A percentile compares a stretch with the other conserved stretches of the same genome.
Conservation (phyloP, 2,888 invertebrate genomes). For the Calliopum simillimum region DNA sequence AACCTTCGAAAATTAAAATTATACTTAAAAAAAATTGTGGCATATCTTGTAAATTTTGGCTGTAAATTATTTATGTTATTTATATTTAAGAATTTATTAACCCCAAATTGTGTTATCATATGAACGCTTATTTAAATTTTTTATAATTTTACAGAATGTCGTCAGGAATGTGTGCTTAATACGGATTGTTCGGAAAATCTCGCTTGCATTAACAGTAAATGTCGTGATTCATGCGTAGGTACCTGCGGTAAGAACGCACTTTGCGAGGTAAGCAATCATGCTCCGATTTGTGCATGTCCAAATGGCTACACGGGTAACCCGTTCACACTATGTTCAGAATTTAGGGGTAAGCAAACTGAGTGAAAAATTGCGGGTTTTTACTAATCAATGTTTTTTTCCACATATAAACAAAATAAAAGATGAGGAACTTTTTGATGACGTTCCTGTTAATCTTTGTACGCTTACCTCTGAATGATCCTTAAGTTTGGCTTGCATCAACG, state of each 20-base stretch:
- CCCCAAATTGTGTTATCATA: conserved; percentile 59
- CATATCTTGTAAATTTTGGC: too few relatives aligned
- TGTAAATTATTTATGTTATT: too few relatives aligned
- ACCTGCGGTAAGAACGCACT: conserved; percentile 80
- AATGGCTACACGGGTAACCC: conserved; percentile 77
- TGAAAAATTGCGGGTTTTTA: neutral
- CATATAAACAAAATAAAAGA: conserved; percentile 29
- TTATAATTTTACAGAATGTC: conserved; percentile 77
- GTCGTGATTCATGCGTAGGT: conserved; percentile 83
- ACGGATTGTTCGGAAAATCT: conserved; percentile 81
- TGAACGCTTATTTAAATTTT: neutral
- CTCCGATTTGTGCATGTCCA: conserved; percentile 83
- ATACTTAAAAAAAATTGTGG: too few relatives aligned
- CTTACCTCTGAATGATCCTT: conserved; percentile 83
- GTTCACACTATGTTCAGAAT: conserved; percentile 71
- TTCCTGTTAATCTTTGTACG: conserved; percentile 80
- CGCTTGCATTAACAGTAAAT: conserved; percentile 88
- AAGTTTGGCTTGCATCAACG: conserved; percentile 82
- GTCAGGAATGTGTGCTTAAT: conserved; percentile 87
- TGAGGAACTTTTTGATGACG: conserved; percentile 62
- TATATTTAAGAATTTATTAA: too few relatives aligned
- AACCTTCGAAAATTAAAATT: too few relatives aligned
- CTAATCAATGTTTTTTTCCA: neutral
- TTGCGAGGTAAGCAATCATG: conserved; percentile 82
- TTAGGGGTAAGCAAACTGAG: conserved; percentile 65